Base-by-base conservation (phyloP, 2,113 vertebrate species). In the Urocynchramus pylzowi region DNA sequence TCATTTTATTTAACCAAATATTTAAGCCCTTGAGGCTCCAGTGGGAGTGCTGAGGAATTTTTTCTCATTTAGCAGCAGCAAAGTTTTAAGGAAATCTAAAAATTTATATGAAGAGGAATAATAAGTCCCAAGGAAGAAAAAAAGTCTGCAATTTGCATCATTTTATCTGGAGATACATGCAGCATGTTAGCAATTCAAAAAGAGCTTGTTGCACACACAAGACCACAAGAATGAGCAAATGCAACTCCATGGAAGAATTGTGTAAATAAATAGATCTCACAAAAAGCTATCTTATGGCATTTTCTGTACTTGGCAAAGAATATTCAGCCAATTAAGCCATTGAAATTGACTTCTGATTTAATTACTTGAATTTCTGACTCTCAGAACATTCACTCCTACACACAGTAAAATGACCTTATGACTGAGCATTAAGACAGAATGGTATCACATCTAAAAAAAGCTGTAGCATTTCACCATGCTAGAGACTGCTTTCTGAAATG, bases 321-420 rank as follows among this genome's bases (percentile, higher is more conserved):
- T 8, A 1, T 37, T 68, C 39, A 78, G 56, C 22, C 1, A 2
- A 50, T 74, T 61, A 78, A 91, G 22, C 1, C 0, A 5, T 31
- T 90, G 19, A 80, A 87, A 89, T 75, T 70, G 41, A 84, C 76
- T 91, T 81, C 82, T 78, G 52, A 77, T 84, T 88, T 77, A 89
- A 90, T 88, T 74, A 92, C 31, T 86, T 63, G n/a, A 47, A 81
- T 92, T 95, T 90, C 64, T 65, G 64, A 74, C 75, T 86, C 76
- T 90, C 50, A 59, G 44, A 86, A 84, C 10, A 13, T 42, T 78
- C 28, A 15, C 14, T 89, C 30, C 37, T 42, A 37, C 39, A 35
- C 68, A 54, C 24, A 67, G 27, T 47, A 63, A 78, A 75, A 78
- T 33, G 42, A 77, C 27, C 35, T 81, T 41, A 70, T 39, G 39